Evolutionary conservation across 1,140 invertebrate species (phyloP).

Genomic region (Polypedilum pembai): DNA sequence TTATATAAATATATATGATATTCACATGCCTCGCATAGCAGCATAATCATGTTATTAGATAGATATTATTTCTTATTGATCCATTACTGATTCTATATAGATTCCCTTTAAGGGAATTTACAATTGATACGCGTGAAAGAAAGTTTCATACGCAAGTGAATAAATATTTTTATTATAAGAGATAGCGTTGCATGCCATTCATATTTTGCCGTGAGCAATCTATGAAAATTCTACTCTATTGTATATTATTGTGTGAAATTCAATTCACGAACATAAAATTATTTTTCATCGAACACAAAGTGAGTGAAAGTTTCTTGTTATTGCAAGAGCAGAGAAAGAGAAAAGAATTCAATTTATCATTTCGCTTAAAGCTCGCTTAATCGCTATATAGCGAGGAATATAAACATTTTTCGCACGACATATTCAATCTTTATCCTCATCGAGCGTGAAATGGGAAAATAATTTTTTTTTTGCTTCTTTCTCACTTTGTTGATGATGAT

Average conservation of each 20-base stretch:
- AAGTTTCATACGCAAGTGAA: too few species aligned
- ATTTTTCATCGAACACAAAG: background rate
- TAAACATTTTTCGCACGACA: constrained; percentile 17
- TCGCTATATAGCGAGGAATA: background rate
- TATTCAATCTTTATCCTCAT: constrained; percentile 19
- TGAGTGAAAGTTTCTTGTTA: too few species aligned
- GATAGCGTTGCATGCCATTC: too few species aligned
- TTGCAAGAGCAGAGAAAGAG: too few species aligned
- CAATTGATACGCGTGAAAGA: too few species aligned
- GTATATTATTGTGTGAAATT: constrained; percentile 9
- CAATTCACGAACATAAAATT: constrained; percentile 13
- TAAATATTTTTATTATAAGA: too few species aligned
- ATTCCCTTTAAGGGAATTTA: too few species aligned
- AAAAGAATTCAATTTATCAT: constrained; percentile 16
- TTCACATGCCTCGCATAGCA: too few species aligned
- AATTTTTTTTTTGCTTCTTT: background rate
- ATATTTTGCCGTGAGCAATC: background rate
- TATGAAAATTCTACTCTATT: background rate
- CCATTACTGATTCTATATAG: too few species aligned
- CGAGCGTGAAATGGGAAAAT: constrained; percentile 11
- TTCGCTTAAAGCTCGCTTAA: constrained; percentile 12
- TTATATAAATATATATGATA: too few species aligned
- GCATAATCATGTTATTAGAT: too few species aligned
- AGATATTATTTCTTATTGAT: too few species aligned
- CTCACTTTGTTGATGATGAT: background rate